Conservation (phyloP, 2,113 vertebrate genomes). For the Dissostichus mawsoni region DNA sequence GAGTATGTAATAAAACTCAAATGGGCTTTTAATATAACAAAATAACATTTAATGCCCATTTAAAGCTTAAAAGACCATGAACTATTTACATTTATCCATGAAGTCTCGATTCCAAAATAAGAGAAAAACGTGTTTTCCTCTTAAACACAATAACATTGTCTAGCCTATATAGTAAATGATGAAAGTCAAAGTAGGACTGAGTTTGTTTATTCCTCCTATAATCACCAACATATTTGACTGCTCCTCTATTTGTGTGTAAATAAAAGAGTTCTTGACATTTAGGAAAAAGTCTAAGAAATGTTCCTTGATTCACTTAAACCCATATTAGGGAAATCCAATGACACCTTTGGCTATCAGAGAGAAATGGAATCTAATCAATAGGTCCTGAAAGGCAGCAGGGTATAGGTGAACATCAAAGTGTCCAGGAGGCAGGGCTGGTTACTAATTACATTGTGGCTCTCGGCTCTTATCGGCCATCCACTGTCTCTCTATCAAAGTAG, state of each 20-base stretch:
- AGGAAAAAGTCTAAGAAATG: background rate
- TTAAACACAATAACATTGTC: background rate
- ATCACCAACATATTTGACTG: background rate
- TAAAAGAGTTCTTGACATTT: background rate
- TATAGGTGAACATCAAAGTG: conserved; percentile 73
- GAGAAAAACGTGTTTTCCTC: background rate
- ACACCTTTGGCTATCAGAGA: conserved; percentile 21
- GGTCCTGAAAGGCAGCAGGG: conserved; percentile 32
- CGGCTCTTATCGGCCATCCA: conserved; percentile 71
- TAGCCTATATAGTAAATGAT: background rate
- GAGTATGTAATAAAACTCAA: conserved; percentile 15
- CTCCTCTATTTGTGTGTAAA: background rate
- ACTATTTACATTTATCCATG: background rate
- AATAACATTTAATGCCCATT: background rate
- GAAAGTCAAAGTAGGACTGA: background rate
- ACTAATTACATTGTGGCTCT: conserved; percentile 77
- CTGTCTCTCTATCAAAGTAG: conserved; percentile 73
- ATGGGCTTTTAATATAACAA: background rate
- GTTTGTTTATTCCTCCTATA: background rate
- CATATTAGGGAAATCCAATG: conserved; percentile 27
- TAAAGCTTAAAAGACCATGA: background rate
- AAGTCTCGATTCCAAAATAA: background rate
- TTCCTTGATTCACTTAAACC: background rate
- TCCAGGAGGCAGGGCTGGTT: conserved; percentile 64
- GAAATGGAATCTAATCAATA: conserved; percentile 67